Percentiles rank a stretch among this genome's conserved stretches.
Evolutionary conservation across 2,113 vertebrate genomes (phyloP).

Genomic region (Pachypanchax playfairii): DNA sequence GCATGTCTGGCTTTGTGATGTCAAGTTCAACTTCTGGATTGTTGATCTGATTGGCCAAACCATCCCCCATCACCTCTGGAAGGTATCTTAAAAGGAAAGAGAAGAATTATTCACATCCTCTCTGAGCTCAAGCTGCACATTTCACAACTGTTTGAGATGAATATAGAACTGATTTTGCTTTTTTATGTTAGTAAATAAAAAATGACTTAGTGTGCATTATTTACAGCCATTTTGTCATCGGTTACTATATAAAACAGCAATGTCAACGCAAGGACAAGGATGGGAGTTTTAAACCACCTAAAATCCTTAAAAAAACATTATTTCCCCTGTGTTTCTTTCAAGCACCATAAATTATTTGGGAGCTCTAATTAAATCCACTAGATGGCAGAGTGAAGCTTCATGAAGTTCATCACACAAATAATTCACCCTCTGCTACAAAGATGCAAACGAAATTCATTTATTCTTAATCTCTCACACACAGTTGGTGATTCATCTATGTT

Average conservation of each 20-base stretch:
- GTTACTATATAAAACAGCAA: too few species aligned
- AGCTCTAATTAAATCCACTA: slow-evolving; percentile 20
- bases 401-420: neutral
- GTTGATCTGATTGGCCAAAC: slow-evolving; percentile 96
- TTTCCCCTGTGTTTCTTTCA: neutral
- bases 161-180: too few species aligned
- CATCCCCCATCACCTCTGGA: slow-evolving; percentile 94
- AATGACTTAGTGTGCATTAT: too few species aligned
- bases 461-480: slow-evolving; percentile 26
- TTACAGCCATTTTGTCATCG: too few species aligned
- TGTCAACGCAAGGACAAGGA: too few species aligned
- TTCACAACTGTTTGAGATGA: too few species aligned
- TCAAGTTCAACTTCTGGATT: slow-evolving; percentile 98
- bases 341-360: neutral
- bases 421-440: neutral
- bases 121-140: neutral
- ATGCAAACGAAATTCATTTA: slow-evolving; percentile 17
- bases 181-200: too few species aligned
- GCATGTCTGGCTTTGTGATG: slow-evolving; percentile 98
- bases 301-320: too few species aligned
- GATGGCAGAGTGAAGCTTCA: slow-evolving; percentile 25
- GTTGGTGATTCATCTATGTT: slow-evolving; percentile 42
- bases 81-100: slow-evolving; percentile 83
- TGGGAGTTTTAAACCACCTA: too few species aligned
- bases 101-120: neutral